Evolutionary conservation across 2,888 invertebrate genomes (phyloP).

Genomic region (Cepaea hortensis): DNA sequence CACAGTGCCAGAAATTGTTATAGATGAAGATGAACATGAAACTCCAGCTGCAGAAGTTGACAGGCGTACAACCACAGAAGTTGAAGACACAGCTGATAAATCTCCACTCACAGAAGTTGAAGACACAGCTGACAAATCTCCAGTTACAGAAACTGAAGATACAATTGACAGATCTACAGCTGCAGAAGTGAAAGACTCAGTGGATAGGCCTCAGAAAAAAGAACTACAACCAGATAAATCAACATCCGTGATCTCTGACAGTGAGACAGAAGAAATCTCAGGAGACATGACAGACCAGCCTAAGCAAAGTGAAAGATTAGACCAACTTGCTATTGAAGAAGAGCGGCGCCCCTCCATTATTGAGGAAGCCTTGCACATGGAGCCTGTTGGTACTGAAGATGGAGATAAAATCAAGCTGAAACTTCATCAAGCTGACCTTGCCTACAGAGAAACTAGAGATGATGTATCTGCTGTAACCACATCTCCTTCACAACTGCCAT

Average conservation of each 20-base stretch:
- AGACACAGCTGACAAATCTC: neutral
- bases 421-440: slow-evolving; percentile 3
- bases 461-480: slow-evolving; percentile 30
- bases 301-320: neutral
- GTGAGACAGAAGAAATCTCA: neutral
- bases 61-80: no score
- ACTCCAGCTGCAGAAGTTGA: neutral
- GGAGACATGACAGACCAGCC: neutral
- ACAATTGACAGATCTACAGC: no score
- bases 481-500: neutral
- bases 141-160: no score
- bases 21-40: neutral
- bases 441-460: slow-evolving; percentile 32
- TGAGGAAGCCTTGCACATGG: slow-evolving; percentile 7
- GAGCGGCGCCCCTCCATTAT: slow-evolving; percentile 15
- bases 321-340: no score
- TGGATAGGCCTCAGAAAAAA: neutral
- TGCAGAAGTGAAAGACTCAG: neutral
- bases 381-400: slow-evolving; percentile 5
- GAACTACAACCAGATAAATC: neutral
- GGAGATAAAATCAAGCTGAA: slow-evolving; percentile 22
- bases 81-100: no score
- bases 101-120: no score
- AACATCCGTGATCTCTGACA: neutral
- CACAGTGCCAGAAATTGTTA: slow-evolving; percentile 9